A percentile compares a stretch with the other conserved stretches of the same genome.
phyloP scores from a whole-genome alignment of 2,797 vertebrate species.

The Brachymystax lenok region DNA sequence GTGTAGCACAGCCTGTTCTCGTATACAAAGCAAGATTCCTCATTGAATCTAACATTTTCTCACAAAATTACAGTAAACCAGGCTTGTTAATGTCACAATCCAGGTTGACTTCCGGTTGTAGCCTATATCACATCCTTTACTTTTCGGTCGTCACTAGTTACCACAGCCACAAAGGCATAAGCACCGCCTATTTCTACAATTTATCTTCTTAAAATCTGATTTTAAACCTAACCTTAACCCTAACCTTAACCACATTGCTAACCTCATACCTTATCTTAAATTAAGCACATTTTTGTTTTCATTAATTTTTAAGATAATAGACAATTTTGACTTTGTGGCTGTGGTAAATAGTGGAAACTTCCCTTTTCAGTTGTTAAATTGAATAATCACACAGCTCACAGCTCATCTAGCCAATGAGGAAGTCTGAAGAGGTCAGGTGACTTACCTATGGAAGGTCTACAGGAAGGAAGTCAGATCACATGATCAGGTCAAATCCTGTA shows the following conservation, averaged over 20 bases:
- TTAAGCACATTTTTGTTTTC: too few species aligned
- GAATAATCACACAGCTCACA: background rate
- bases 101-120: background rate
- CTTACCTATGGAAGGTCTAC: slow-evolving; percentile 65
- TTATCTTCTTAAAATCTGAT: too few species aligned
- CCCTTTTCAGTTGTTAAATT: background rate
- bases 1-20: too few species aligned
- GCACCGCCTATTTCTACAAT: too few species aligned
- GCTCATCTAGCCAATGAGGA: background rate
- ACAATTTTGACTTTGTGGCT: background rate
- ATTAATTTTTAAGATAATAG: too few species aligned
- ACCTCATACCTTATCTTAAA: too few species aligned
- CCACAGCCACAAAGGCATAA: too few species aligned
- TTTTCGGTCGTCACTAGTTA: too few species aligned
- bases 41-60: background rate
- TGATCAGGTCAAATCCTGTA: slow-evolving; percentile 61
- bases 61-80: background rate
- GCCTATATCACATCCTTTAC: background rate
- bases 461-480: slow-evolving; percentile 66
- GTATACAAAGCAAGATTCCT: too few species aligned
- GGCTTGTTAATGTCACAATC: background rate
- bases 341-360: too few species aligned
- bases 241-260: too few species aligned
- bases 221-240: too few species aligned
- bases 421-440: slow-evolving; percentile 30